Evolutionary conservation across 1,140 invertebrate species (phyloP), one percentile per base, ranked within the genome.

Genomic region (Chelonus insularis): DNA sequence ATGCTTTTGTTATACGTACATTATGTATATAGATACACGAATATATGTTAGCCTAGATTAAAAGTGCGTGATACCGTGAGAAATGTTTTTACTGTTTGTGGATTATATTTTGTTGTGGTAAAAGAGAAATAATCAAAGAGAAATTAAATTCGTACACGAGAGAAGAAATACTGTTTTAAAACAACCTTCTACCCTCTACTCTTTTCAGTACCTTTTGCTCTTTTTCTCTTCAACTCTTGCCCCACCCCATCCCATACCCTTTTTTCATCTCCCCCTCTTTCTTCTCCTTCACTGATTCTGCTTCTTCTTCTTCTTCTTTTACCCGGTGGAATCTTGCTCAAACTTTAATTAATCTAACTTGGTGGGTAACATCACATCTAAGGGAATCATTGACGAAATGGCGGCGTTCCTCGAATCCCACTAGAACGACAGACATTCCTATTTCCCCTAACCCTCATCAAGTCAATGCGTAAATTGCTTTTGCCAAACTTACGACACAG

Each of bases 341-440:
- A 65, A 65, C 37, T 65, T 65, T 57, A 60, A 65, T 65, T 65
- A 65, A 65, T 61, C 59, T 45, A 62, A 65, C 52, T 61, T 65
- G 54, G 58, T 36, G 7, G 48, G 9, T 36, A 32, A 51, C 50
- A 52, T 60, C 5, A 52, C 25, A 12, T 39, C 5, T 8, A 23
- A n/a, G 52, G 18, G 14, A 21, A 20, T 55, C 18, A 23, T 55
- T 55, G 52, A 55, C 52, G 52, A 23, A 12, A 8, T 50, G 41
- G 47, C 21, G 6, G 16, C 41, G 21, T 50, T 50, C 21, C 47
- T 50, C 12, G 47, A 50, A 50, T 50, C 21, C 43, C 8, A 18
- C 8, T 18, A 45, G 16, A 45, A 45, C 43, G 43, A 45, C 16
- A 45, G 43, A 18, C 43, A 45, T 45, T 18, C 43, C 43, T 7